Evolutionary conservation across 92 coral and sea anemone genomes (phyloP).

Genomic region (Zoanthus sociatus): DNA sequence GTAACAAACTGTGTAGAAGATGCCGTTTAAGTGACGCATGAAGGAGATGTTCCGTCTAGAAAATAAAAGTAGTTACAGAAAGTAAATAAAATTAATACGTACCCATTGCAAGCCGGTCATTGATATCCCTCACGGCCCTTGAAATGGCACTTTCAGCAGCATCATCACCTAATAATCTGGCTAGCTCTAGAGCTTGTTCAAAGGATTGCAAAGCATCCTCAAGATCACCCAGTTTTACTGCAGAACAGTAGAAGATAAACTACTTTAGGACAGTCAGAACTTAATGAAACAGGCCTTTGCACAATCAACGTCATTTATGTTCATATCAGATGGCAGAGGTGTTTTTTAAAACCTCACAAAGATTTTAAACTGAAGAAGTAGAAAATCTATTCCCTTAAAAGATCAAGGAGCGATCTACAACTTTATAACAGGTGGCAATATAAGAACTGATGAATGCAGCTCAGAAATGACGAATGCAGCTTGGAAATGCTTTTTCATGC

Average conservation of each 20-base stretch:
- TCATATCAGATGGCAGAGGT: too few species aligned
- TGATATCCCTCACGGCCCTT: constrained; percentile 92
- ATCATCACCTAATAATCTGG: constrained; percentile 89
- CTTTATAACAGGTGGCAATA: too few species aligned
- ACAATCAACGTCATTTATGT: too few species aligned
- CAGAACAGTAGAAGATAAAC: constrained; percentile 30
- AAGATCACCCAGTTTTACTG: constrained; percentile 95
- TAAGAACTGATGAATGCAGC: too few species aligned
- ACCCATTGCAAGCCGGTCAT: constrained; percentile 95
- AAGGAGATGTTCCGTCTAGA: background rate
- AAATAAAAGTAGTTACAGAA: background rate
- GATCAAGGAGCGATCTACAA: too few species aligned
- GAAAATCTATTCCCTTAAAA: too few species aligned
- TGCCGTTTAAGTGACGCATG: background rate
- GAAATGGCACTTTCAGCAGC: constrained; percentile 97
- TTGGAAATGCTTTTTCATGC: background rate
- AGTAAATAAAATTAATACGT: background rate
- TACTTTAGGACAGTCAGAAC: background rate
- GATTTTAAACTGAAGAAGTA: too few species aligned
- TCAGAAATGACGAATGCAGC: background rate
- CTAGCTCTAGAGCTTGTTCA: constrained; percentile 93
- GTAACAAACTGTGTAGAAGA: too few species aligned
- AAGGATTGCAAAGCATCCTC: constrained; percentile 92
- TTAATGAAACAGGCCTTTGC: background rate
- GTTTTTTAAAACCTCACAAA: too few species aligned